Percentiles rank a stretch among this genome's conserved stretches.
These are phyloP conservation scores for Chymomyza fuscimana DNA, from an alignment of 2,888 invertebrate species.

Conservation along the genomic window DNA sequence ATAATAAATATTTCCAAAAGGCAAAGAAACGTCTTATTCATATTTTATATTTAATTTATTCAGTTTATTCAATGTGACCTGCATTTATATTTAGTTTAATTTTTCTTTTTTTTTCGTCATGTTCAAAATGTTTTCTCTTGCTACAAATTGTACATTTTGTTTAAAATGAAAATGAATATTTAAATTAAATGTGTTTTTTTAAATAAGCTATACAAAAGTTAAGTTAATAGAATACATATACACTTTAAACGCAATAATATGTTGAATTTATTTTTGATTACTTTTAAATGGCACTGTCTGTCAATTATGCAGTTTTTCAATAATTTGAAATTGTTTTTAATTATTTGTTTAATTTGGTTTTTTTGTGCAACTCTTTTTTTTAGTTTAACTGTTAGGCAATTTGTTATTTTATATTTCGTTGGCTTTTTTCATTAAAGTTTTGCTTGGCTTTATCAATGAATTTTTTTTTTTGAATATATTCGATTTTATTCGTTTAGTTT, in stretches of 20 bases:
- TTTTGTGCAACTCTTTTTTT: not conserved
- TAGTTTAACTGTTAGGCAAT: conserved; percentile 22
- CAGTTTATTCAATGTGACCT: conserved; percentile 40
- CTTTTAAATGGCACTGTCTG: conserved; percentile 6
- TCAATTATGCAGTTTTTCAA: conserved; percentile 3
- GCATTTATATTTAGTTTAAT: conserved; percentile 18
- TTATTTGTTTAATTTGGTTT: not conserved
- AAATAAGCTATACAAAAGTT: not conserved
- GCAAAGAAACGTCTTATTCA: not conserved
- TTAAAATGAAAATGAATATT: conserved; percentile 31
- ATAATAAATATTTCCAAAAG: not conserved
- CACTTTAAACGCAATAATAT: not conserved
- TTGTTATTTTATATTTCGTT: conserved; percentile 17
- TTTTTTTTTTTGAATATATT: conserved; percentile 26
- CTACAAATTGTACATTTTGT: conserved; percentile 33
- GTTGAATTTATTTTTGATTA: not conserved
- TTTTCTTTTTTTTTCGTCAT: conserved; percentile 1
- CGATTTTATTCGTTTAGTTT: conserved; percentile 6
- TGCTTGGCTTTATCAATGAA: conserved; percentile 40
- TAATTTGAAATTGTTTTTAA: not conserved
- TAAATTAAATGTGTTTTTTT: conserved; percentile 15
- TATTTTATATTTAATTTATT: conserved; percentile 29
- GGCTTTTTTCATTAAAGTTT: conserved; percentile 25
- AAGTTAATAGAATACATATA: not conserved
- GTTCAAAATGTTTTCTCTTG: conserved; percentile 24